Evolutionary conservation across 2,888 invertebrate genomes (phyloP), one percentile per base, ranked within the genome.

Genomic region (Cetonia aurata): DNA sequence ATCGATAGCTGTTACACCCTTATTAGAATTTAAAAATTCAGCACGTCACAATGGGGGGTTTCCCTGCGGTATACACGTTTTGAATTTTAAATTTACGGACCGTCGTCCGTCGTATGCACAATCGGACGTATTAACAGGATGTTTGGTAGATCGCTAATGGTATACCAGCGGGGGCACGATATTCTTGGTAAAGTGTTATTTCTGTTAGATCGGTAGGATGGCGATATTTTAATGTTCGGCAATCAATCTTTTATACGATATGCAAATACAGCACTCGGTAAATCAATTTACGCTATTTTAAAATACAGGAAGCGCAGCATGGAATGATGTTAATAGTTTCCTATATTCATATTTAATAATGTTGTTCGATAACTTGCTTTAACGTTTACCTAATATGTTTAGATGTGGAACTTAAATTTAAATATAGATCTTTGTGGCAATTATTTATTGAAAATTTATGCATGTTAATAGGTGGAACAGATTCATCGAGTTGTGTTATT

Each of bases 1-100:
- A 13, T 56, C 37, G 33, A 37, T 37, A 56, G n/a, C 56, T 25
- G 25, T 25, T 25, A 25, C 25, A 37, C 56, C 17, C 56, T 56
- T 56, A 56, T 56, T 56, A 56, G 56, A 56, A 56, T 56, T 56
- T 56, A 56, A 56, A 53, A 56, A 56, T 56, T 56, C 56, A 56
- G 56, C 37, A 37, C 56, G 37, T 37, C 56, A 56, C 56, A 56
- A 56, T 56, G 33, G 55, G 33, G 56, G 56, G 56, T 56, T 56
- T 56, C 37, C 56, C 56, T 56, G 37, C 17, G 13, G 31, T 15
- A n/a, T n/a, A 17, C 41, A 56, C 17, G 56, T 12, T 56, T 56
- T 56, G 56, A 56, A 56, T 56, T 56, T 56, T 37, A 56, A 56
- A 56, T 37, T 25, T 53, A 53, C 53, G 17, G 56, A 31, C 37